Percentiles rank a stretch among this genome's conserved stretches.
phyloP scores from a whole-genome alignment of 2,113 vertebrate genomes.

The Ellobius talpinus region DNA sequence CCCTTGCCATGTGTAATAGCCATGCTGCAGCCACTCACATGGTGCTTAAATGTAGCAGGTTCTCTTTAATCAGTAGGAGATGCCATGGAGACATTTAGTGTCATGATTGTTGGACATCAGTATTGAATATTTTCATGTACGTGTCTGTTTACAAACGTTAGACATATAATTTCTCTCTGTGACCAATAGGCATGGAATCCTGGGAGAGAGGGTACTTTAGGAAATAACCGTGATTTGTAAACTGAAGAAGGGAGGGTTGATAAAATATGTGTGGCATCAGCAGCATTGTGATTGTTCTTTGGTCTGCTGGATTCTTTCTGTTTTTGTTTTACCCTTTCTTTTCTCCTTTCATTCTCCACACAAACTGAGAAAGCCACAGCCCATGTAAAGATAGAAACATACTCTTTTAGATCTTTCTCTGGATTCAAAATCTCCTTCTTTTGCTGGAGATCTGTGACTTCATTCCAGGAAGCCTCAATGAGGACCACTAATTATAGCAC shows the following conservation, averaged over 20 bases:
- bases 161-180: neutral
- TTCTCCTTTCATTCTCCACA: neutral
- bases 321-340: neutral
- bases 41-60: conserved; percentile 27
- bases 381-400: neutral
- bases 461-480: neutral
- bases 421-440: neutral
- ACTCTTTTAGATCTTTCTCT: neutral
- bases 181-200: neutral
- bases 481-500: neutral
- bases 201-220: neutral
- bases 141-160: neutral
- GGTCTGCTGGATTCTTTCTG: neutral
- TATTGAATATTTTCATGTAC: neutral
- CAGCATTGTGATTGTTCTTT: neutral
- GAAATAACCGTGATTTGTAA: conserved; percentile 49
- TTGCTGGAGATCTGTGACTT: neutral
- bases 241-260: neutral
- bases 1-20: neutral
- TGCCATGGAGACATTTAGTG: conserved; percentile 10
- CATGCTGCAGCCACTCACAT: neutral
- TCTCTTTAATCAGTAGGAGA: neutral
- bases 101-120: neutral
- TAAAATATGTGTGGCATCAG: neutral
- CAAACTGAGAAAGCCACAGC: neutral